A percentile compares a stretch with the other conserved stretches of the same genome.
Conservation (phyloP, 2,888 invertebrate species). For the Pheosia gnoma region DNA sequence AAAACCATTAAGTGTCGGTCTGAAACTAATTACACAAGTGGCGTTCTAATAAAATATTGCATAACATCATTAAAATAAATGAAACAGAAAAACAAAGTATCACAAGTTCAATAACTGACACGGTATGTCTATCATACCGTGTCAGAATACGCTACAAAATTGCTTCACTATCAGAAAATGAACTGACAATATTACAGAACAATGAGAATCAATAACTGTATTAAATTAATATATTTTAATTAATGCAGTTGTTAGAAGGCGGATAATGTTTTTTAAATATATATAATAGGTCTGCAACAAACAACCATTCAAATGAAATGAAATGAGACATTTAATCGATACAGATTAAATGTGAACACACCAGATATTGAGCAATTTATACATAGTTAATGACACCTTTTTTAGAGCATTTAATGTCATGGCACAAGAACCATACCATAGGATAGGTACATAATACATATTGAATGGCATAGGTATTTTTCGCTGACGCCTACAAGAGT, state of each 20-base stretch:
- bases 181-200: conserved; percentile 11
- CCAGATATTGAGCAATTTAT: conserved; percentile 2
- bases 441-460: neutral
- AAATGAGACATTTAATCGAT: no score
- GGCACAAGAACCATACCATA: neutral
- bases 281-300: conserved; percentile 20
- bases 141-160: conserved; percentile 11
- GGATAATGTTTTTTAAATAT: conserved; percentile 45
- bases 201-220: conserved; percentile 18
- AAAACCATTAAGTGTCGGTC: conserved; percentile 43
- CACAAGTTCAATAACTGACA: conserved; percentile 16
- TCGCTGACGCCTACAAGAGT: conserved; percentile 25
- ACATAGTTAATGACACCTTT: conserved; percentile 13
- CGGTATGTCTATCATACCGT: conserved; percentile 16
- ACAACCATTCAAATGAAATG: neutral
- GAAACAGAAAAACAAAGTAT: conserved; percentile 19
- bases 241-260: conserved; percentile 49
- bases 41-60: conserved; percentile 25
- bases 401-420: neutral
- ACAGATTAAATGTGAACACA: no score
- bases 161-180: conserved; percentile 13
- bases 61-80: conserved; percentile 17
- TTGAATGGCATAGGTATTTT: conserved; percentile 22
- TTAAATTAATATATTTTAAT: conserved; percentile 38
- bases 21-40: conserved; percentile 33